Evolutionary conservation across 1,140 invertebrate genomes (phyloP), one percentile per base, ranked within the genome.

Genomic region (Cylas formicarius): DNA sequence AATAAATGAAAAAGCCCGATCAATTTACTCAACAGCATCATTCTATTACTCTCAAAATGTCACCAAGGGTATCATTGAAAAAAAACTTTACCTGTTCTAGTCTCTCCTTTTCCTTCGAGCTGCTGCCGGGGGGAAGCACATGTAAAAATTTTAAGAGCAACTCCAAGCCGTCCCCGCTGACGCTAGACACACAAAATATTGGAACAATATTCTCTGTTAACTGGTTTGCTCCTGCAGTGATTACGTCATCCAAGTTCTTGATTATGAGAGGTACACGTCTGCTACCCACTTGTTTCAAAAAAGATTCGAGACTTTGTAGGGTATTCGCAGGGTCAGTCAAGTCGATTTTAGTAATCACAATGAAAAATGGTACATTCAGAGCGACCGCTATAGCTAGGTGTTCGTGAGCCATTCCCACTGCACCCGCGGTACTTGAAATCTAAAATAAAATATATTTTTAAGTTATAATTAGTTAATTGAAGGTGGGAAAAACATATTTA

Each of bases 111-210:
- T 89, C 84, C 27, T 77, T 77, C 22, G 71, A 67, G 53, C 73
- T 80, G 36, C 80, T 72, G 23, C 76, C 75, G 6, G 84, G 83
- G 14, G 86, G 82, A 4, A 86, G 57, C 23, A 81, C 67, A 64
- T 84, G 76, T 11, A 91, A 67, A 65, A 91, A 93, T 37, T 76
- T 81, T 41, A 85, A 85, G 2, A 95, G 69, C 20, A 86, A 69
- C 52, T 84, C 77, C 2, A 95, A 68, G 7, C 91, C 90, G 38
- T 78, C 73, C 2, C 95, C 95, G 10, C 81, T 90, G 0, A 98
- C 92, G 64, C 85, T 90, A n/a, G 92, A 97, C n/a, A 96, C 82
- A 34, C 78, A 81, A 64, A 98, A 93, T 52, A 98, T 86, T 7
- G 95, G 90, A 27, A 89, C 79, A 37, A 84, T 71, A 35, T 81